A percentile compares a stretch with the other conserved stretches of the same genome.
Evolutionary conservation across 2,797 vertebrate species (phyloP).

Genomic region (Champsocephalus esox): DNA sequence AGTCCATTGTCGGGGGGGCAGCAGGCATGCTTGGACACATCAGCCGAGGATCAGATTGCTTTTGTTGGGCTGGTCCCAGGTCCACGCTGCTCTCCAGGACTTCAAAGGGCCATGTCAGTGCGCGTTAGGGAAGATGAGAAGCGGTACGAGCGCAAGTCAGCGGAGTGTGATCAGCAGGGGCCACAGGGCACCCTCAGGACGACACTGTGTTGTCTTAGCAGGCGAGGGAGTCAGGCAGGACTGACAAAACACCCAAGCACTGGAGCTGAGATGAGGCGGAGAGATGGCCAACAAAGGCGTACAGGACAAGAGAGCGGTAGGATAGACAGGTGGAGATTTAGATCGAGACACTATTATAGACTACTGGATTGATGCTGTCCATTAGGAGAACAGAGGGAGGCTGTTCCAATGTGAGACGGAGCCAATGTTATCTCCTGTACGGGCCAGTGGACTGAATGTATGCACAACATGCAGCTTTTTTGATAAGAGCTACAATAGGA

Average conservation of each 20-base stretch:
- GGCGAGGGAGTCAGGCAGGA: constrained; percentile 70
- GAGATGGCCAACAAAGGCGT: constrained; percentile 12
- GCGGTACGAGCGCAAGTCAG: constrained; percentile 53
- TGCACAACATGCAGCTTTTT: constrained; percentile 51
- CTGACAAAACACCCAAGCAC: constrained; percentile 59
- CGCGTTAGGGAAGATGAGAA: constrained; percentile 81
- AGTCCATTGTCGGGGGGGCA: constrained; percentile 64
- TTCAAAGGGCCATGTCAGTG: constrained; percentile 82
- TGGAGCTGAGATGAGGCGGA: constrained; percentile 18
- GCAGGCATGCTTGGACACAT: constrained; percentile 74
- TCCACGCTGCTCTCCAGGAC: constrained; percentile 71
- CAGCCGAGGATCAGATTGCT: constrained; percentile 80
- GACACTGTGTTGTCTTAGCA: constrained; percentile 79
- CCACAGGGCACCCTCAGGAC: constrained; percentile 65
- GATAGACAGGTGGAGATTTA: constrained; percentile 17
- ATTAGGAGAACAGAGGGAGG: constrained; percentile 2
- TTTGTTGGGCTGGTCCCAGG: constrained; percentile 80
- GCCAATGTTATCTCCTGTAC: constrained; percentile 50
- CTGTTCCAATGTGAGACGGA: constrained; percentile 20
- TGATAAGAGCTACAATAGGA: constrained; percentile 72
- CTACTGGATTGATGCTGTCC: background rate
- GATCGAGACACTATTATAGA: background rate
- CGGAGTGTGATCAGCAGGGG: constrained; percentile 73
- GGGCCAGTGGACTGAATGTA: constrained; percentile 33
- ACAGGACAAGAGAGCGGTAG: background rate